Conservation (phyloP, 2,797 vertebrate species). For the Chlorospingus flavigularis region DNA sequence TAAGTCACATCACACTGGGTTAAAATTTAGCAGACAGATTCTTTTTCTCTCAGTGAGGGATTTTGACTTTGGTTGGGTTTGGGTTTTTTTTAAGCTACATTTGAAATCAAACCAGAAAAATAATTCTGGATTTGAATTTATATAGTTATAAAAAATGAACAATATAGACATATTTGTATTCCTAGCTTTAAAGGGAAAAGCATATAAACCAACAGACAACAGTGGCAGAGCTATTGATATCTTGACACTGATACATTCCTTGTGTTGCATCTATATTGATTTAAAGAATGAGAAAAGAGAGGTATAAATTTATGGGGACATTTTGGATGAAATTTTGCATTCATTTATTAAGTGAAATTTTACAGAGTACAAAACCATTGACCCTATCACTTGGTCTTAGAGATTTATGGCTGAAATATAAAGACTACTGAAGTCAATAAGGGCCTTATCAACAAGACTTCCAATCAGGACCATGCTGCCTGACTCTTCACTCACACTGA, state of each 20-base stretch:
- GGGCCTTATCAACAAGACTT: neutral
- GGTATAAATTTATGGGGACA: conserved; percentile 31
- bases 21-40: neutral
- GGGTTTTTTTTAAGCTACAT: neutral
- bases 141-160: neutral
- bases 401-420: conserved; percentile 26
- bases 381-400: conserved; percentile 15
- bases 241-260: conserved; percentile 38
- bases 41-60: neutral
- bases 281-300: conserved; percentile 46
- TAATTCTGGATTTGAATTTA: neutral
- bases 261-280: conserved; percentile 40
- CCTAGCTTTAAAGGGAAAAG: neutral
- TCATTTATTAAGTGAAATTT: conserved; percentile 49
- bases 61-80: neutral
- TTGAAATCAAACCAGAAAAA: neutral
- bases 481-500: neutral
- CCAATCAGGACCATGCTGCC: neutral
- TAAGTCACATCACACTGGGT: neutral
- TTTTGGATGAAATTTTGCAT: conserved; percentile 53
- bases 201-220: neutral
- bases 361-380: conserved; percentile 49
- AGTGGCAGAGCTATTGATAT: conserved; percentile 3
- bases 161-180: neutral
- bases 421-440: conserved; percentile 23